Conservation (phyloP, 2,113 vertebrate genomes). For the Spermophilus dauricus region DNA sequence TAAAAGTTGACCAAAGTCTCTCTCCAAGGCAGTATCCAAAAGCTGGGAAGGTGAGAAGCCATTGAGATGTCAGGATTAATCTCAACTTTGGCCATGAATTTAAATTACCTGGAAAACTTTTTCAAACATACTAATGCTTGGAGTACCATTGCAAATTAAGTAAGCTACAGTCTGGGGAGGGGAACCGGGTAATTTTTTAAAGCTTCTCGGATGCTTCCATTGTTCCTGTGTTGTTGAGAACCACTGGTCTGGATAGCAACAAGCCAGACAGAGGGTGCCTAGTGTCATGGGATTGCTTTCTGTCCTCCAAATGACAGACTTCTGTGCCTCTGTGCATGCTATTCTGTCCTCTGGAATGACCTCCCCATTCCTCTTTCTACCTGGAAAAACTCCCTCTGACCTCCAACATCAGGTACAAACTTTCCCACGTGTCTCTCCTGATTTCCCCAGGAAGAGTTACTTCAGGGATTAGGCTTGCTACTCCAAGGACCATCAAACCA, state of each 20-base stretch:
- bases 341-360: not conserved
- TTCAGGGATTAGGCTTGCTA: not conserved
- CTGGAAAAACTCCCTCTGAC: not conserved
- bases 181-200: not conserved
- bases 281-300: not conserved
- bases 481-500: constrained; percentile 48
- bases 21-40: not conserved
- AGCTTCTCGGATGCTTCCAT: not conserved
- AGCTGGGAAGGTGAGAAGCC: constrained; percentile 3
- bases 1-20: constrained; percentile 62
- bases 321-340: not conserved
- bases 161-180: not conserved
- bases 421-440: not conserved
- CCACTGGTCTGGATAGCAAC: not conserved
- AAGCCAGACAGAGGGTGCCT: not conserved
- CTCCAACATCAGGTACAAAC: not conserved
- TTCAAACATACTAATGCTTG: not conserved
- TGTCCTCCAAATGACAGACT: not conserved
- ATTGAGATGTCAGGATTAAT: not conserved
- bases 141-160: not conserved
- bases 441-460: not conserved
- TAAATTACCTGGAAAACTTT: constrained; percentile 4
- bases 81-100: not conserved
- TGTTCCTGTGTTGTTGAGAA: not conserved
- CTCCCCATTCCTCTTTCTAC: not conserved